These are phyloP conservation scores for Metalampra italica DNA, from an alignment of 2,888 invertebrate species.

Conservation along the genomic window DNA sequence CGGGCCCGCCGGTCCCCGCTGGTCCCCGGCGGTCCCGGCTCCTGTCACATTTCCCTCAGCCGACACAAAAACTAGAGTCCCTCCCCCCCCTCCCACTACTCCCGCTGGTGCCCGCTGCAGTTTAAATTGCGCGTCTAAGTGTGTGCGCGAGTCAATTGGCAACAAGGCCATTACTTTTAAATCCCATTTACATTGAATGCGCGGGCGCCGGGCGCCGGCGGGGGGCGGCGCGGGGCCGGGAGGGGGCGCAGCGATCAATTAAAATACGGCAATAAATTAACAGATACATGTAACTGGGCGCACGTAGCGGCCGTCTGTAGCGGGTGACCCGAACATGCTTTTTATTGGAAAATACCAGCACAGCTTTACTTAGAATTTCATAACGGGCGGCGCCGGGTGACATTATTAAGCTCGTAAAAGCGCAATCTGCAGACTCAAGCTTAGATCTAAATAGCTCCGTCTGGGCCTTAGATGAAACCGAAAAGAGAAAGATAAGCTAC, in stretches of 20 bases:
- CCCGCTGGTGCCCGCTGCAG: too few species aligned
- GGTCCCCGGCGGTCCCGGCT: neutral
- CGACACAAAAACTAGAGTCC: too few species aligned
- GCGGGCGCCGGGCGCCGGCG: conserved; percentile 31
- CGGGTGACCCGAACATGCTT: neutral
- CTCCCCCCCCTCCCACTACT: too few species aligned
- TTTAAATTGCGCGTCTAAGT: too few species aligned
- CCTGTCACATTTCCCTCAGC: neutral
- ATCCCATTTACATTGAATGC: conserved; percentile 74
- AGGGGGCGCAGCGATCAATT: conserved; percentile 57
- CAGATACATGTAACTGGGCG: neutral
- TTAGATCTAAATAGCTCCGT: neutral
- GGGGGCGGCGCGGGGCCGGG: conserved; percentile 27
- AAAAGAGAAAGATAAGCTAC: too few species aligned
- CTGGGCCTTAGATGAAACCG: too few species aligned
- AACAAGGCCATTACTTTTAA: conserved; percentile 57
- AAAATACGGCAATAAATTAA: conserved; percentile 68
- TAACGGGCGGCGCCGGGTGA: too few species aligned
- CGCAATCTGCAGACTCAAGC: too few species aligned
- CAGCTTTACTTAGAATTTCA: too few species aligned
- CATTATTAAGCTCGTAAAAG: too few species aligned
- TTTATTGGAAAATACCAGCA: too few species aligned
- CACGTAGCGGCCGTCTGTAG: neutral
- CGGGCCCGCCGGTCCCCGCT: conserved; percentile 10
- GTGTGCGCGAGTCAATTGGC: conserved; percentile 34